Evolutionary conservation across 2,113 vertebrate species (phyloP).

Genomic region (Nothobranchius kuhntae): DNA sequence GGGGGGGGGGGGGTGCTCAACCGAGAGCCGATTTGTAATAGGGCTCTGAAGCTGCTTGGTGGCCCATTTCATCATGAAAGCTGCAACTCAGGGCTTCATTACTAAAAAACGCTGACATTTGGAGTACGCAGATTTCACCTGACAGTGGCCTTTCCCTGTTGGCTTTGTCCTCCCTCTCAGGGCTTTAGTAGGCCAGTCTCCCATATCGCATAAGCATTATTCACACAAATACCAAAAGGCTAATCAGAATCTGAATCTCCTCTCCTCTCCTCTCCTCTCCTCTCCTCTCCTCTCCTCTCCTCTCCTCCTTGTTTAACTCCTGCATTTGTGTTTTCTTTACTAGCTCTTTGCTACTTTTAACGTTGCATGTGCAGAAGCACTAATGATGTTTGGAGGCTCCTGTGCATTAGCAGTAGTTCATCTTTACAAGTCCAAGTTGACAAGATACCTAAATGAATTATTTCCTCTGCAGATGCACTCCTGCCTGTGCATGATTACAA

Average conservation of each 20-base stretch:
- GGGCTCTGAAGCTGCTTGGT: conserved; percentile 27
- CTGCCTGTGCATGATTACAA: conserved; percentile 56
- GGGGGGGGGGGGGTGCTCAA: neutral
- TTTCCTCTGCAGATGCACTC: conserved; percentile 46
- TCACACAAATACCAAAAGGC: conserved; percentile 20
- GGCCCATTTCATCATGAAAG: conserved; percentile 34
- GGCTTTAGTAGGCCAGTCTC: conserved; percentile 26
- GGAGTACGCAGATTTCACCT: conserved; percentile 38
- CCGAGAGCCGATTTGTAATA: conserved; percentile 42
- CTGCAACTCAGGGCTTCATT: conserved; percentile 27
- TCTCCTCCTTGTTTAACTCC: conserved; percentile 7
- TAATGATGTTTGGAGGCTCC: conserved; percentile 11
- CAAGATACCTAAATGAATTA: conserved; percentile 49
- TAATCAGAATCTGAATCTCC: conserved; percentile 36
- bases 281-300: too few species aligned
- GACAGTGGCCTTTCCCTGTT: conserved; percentile 41
- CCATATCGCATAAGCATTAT: conserved; percentile 18
- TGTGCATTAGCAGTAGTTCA: conserved; percentile 28
- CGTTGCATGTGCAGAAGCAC: too few species aligned
- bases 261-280: too few species aligned
- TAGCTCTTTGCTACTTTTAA: too few species aligned
- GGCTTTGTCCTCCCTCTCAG: conserved; percentile 26
- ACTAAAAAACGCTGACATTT: conserved; percentile 43
- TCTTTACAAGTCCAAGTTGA: conserved; percentile 51
- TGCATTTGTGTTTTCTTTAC: conserved; percentile 25